These are phyloP conservation scores for Drosophila quinaria DNA, from an alignment of 2,888 invertebrate species.

Conservation along the genomic window DNA sequence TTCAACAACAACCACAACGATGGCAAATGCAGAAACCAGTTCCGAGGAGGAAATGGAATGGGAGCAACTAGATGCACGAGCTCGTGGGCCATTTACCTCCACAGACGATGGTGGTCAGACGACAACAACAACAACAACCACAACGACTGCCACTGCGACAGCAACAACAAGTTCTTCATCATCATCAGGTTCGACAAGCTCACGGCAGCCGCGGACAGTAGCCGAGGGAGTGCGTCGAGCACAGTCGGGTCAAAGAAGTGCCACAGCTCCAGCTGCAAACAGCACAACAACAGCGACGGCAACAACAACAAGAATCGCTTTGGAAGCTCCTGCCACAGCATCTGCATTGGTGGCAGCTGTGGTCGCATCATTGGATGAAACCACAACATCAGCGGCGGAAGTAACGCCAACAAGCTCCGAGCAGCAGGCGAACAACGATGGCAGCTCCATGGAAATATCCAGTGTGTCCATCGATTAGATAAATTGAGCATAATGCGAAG, in stretches of 20 bases:
- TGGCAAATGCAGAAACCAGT: conserved; percentile 72
- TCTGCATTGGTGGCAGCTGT: conserved; percentile 13
- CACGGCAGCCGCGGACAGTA: conserved; percentile 33
- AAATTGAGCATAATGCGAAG: neutral
- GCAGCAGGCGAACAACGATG: conserved; percentile 55
- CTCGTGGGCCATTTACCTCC: conserved; percentile 51
- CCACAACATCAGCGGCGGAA: conserved; percentile 7
- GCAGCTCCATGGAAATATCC: conserved; percentile 84
- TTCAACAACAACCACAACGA: neutral
- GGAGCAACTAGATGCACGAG: conserved; percentile 77
- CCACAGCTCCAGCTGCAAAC: conserved; percentile 28
- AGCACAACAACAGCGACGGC: conserved; percentile 31
- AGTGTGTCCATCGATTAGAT: conserved; percentile 83
- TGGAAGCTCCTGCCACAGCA: conserved; percentile 35
- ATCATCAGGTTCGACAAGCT: conserved; percentile 9
- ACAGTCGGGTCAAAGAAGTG: conserved; percentile 33
- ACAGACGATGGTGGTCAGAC: conserved; percentile 27
- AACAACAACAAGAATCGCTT: conserved; percentile 9
- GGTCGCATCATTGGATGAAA: conserved; percentile 23
- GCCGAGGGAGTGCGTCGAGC: conserved; percentile 58
- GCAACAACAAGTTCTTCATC: conserved; percentile 22
- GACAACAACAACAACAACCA: conserved; percentile 24
- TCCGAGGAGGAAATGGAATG: conserved; percentile 83
- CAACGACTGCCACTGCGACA: neutral
- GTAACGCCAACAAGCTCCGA: conserved; percentile 16